These are phyloP conservation scores for Labrus mixtus DNA, from an alignment of 2,113 vertebrate species.

Conservation along the genomic window DNA sequence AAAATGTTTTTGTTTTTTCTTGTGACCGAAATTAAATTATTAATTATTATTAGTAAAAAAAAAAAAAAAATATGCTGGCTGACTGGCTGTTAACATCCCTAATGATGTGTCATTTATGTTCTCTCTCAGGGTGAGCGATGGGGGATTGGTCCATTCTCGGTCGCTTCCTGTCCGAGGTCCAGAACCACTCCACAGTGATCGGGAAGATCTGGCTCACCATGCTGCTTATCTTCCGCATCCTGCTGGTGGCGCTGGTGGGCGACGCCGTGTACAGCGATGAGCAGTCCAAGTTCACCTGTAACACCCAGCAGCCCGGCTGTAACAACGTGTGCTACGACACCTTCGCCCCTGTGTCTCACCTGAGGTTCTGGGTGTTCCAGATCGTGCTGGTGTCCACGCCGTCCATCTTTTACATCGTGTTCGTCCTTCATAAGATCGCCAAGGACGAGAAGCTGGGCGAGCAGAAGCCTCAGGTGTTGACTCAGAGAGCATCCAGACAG, in stretches of 20 bases:
- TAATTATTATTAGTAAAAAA: no score
- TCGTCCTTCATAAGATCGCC: slow-evolving; percentile 79
- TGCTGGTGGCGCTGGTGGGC: slow-evolving; percentile 79
- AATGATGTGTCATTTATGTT: not conserved
- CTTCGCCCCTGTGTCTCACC: slow-evolving; percentile 75
- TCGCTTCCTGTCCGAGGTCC: slow-evolving; percentile 77
- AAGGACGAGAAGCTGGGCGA: slow-evolving; percentile 73
- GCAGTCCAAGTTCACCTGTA: slow-evolving; percentile 81
- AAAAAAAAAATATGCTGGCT: no score
- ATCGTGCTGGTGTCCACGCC: slow-evolving; percentile 79
- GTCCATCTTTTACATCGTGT: slow-evolving; percentile 79
- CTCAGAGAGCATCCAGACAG: slow-evolving; percentile 19
- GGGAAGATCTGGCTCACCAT: slow-evolving; percentile 83
- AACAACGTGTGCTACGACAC: slow-evolving; percentile 78
- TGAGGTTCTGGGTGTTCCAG: slow-evolving; percentile 82
- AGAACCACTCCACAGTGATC: slow-evolving; percentile 79
- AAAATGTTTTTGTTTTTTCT: no score
- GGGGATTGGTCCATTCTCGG: slow-evolving; percentile 80
- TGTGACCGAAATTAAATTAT: no score
- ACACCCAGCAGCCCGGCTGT: slow-evolving; percentile 79
- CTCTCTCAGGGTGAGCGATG: slow-evolving; percentile 62
- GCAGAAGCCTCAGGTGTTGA: slow-evolving; percentile 48
- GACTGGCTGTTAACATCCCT: no score
- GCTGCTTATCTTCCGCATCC: slow-evolving; percentile 80
- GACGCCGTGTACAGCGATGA: slow-evolving; percentile 75